Percentiles rank a stretch among this genome's conserved stretches.
phyloP scores from a whole-genome alignment of 1,140 invertebrate genomes.

The Microplitis mediator region DNA sequence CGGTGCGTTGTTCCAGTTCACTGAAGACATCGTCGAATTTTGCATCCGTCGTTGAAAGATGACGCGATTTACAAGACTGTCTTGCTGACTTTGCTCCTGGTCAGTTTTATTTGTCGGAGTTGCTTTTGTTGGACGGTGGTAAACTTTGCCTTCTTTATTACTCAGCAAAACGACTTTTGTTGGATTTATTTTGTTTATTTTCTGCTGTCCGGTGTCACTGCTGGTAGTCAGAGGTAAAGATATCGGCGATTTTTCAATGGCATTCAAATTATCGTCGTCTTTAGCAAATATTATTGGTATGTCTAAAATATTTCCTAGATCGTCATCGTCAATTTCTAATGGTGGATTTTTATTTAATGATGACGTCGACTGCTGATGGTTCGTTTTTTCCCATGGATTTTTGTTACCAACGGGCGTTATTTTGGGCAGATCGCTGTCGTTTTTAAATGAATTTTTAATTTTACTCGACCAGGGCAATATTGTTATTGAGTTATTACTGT shows the following conservation, averaged over 20 bases:
- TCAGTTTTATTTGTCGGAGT: constrained; percentile 39
- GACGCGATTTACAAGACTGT: constrained; percentile 31
- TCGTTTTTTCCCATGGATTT: constrained; percentile 30
- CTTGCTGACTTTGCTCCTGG: constrained; percentile 44
- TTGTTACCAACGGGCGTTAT: constrained; percentile 49
- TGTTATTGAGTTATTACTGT: constrained; percentile 33
- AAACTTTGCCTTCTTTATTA: constrained; percentile 51
- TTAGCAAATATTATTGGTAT: constrained; percentile 73
- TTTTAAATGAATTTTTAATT: constrained; percentile 39
- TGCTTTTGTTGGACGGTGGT: constrained; percentile 34
- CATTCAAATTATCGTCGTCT: constrained; percentile 63
- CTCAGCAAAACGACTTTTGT: constrained; percentile 52
- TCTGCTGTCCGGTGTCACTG: constrained; percentile 25
- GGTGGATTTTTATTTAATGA: constrained; percentile 32
- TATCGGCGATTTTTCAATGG: constrained; percentile 43
- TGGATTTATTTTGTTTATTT: not conserved
- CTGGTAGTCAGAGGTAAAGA: constrained; percentile 35
- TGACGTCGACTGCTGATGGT: constrained; percentile 5
- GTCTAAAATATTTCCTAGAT: constrained; percentile 68
- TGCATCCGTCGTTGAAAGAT: constrained; percentile 40
- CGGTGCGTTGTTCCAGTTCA: constrained; percentile 32
- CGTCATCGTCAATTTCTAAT: constrained; percentile 59
- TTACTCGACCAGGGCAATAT: constrained; percentile 42
- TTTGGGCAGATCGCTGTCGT: constrained; percentile 57
- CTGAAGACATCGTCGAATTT: constrained; percentile 34